Evolutionary conservation across 2,797 vertebrate species (phyloP), one percentile per base, ranked within the genome.

Genomic region (Synanceia verrucosa): DNA sequence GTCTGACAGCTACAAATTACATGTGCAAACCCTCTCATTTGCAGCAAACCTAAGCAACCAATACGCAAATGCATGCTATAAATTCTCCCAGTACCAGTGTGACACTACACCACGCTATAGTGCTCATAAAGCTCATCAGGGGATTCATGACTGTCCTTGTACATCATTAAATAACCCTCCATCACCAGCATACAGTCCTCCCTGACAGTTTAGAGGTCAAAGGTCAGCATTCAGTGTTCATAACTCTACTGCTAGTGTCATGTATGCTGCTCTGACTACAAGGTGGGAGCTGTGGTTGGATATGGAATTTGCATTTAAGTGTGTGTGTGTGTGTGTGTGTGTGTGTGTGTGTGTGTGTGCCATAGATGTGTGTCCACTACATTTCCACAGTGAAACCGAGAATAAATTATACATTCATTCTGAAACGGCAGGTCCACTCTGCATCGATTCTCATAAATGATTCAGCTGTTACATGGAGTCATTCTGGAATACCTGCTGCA

Each of bases 331-430:
- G n/a, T 24, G 33, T 43, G 52, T 5, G 52, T 21, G 23, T 26
- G 23, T 61, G 34, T 48, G 56, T 63, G 41, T 55, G 33, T 63
- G 34, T 39, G 47, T 5, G 37, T 24, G 21, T 19, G 21, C 1
- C 13, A 29, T 2, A 24, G 28, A 41, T 58, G 43, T 56, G 78
- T 63, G 12, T 48, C 36, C 2, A 19, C 41, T 16, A 23, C 18
- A 41, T 34, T 21, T 47, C 46, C 60, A 73, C 39, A 46, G 37
- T 51, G 55, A 80, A 65, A 64, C 26, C 47, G 36, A 31, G 18
- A 70, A 58, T 34, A 82, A 79, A 81, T 86, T 67, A 76, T 77
- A 74, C 65, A 77, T 83, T 78, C 72, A 79, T 83, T 79, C 62
- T 46, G 44, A 76, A 76, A 60, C 29, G 62, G 61, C 59, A 70